phyloP scores from a whole-genome alignment of 2,113 vertebrate genomes.

The Mionectes macconnelli region DNA sequence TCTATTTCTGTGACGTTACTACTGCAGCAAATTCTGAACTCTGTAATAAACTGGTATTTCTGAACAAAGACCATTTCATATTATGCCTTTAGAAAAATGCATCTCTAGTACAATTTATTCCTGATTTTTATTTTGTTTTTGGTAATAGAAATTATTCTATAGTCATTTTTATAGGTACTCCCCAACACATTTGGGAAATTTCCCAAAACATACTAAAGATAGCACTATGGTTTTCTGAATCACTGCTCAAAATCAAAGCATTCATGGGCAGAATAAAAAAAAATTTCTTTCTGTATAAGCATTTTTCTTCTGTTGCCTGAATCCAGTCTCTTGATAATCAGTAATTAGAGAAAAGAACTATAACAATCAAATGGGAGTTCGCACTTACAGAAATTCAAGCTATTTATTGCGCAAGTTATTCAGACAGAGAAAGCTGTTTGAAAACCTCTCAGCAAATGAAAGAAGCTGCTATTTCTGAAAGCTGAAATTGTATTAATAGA shows the following conservation, averaged over 20 bases:
- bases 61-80: not conserved
- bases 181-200: not conserved
- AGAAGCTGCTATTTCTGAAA: slow-evolving; percentile 22
- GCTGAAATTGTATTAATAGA: not conserved
- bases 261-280: slow-evolving; percentile 25
- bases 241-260: slow-evolving; percentile 27
- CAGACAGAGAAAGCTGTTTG: slow-evolving; percentile 8
- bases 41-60: not conserved
- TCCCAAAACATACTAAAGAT: slow-evolving; percentile 19
- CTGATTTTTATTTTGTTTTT: not conserved
- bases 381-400: not conserved
- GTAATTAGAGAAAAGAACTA: slow-evolving; percentile 25
- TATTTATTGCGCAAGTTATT: slow-evolving; percentile 21
- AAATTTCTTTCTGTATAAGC: slow-evolving; percentile 9
- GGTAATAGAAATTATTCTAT: not conserved
- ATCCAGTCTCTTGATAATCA: slow-evolving; percentile 8
- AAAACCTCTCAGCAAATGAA: not conserved
- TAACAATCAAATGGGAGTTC: slow-evolving; percentile 38
- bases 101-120: not conserved
- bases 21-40: not conserved
- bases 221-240: not conserved
- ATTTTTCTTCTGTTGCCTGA: slow-evolving; percentile 3
- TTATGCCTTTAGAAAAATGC: not conserved
- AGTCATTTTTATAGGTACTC: not conserved
- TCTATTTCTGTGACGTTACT: not conserved